These are phyloP conservation scores for Callyntrura sp. DNA, from an alignment of 2,888 invertebrate species.

Conservation along the genomic window DNA sequence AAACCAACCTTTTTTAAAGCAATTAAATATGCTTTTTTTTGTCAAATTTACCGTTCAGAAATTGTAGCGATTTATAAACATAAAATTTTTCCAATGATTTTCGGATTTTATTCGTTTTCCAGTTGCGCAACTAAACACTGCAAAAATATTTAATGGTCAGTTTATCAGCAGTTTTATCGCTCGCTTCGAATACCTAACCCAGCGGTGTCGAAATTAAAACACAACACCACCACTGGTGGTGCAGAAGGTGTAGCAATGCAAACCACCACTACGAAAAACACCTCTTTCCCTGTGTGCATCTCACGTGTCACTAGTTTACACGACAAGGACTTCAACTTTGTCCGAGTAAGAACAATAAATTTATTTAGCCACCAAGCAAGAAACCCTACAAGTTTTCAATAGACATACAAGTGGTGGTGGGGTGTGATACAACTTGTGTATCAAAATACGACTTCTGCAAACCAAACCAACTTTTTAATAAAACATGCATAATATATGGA, in stretches of 20 bases:
- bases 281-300: background rate
- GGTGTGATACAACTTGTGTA: background rate
- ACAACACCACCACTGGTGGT: background rate
- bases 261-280: too few species aligned
- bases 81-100: too few species aligned
- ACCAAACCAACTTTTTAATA: background rate
- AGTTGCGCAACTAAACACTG: too few species aligned
- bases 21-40: too few species aligned
- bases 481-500: background rate
- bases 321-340: constrained; percentile 64
- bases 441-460: constrained; percentile 5
- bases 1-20: too few species aligned
- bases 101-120: too few species aligned
- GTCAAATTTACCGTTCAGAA: too few species aligned
- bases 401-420: constrained; percentile 20
- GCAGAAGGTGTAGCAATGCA: background rate
- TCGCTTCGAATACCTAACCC: too few species aligned
- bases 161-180: too few species aligned
- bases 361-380: constrained; percentile 2
- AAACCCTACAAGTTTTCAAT: constrained; percentile 3
- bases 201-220: background rate
- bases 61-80: too few species aligned
- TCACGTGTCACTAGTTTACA: constrained; percentile 26
- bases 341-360: constrained; percentile 43
- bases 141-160: too few species aligned